Evolutionary conservation across 1,140 invertebrate genomes (phyloP).

Genomic region (Papilio aristodemus): DNA sequence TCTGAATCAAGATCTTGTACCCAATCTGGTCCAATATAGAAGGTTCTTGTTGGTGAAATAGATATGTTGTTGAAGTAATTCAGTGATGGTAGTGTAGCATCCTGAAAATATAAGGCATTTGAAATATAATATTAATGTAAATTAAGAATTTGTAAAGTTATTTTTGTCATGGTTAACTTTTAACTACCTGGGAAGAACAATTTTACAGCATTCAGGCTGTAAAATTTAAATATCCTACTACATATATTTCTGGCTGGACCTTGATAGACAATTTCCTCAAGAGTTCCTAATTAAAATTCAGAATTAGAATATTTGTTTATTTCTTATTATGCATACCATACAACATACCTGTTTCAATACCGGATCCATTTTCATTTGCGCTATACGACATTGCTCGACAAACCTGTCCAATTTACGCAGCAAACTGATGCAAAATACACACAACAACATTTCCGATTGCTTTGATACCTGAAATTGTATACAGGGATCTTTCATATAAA

Average conservation of each 20-base stretch:
- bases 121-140: not conserved
- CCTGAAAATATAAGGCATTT: not conserved
- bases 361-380: constrained; percentile 30
- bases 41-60: not conserved
- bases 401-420: constrained; percentile 49
- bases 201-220: too few species aligned
- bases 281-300: too few species aligned
- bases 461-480: not conserved
- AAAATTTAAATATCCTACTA: too few species aligned
- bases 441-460: constrained; percentile 39
- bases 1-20: constrained; percentile 9
- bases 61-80: not conserved
- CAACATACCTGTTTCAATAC: constrained; percentile 36
- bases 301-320: too few species aligned
- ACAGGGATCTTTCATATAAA: not conserved
- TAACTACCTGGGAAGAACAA: not conserved
- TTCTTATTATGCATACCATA: not conserved
- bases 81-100: not conserved
- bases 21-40: constrained; percentile 8
- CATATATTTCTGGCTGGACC: too few species aligned
- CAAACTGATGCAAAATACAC: constrained; percentile 45
- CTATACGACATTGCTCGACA: constrained; percentile 43
- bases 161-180: not conserved
- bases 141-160: not conserved
- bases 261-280: too few species aligned